phyloP scores from a whole-genome alignment of 2,113 vertebrate species.

The Zapornia atra region DNA sequence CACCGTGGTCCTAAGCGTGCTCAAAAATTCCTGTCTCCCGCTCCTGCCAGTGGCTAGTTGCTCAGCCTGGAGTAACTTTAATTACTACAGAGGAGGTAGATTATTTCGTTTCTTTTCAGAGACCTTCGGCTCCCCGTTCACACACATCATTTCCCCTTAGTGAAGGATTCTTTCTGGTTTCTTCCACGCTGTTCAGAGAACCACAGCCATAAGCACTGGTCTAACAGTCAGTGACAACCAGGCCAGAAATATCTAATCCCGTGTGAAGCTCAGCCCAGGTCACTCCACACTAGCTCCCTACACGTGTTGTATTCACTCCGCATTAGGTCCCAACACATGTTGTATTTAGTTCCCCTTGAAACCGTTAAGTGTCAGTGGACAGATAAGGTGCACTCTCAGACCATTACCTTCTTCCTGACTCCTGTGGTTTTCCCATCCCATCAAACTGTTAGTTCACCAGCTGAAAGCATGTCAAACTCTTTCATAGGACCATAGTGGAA shows the following conservation, averaged over 20 bases:
- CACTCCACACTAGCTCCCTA: neutral
- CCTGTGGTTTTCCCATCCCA: constrained; percentile 14
- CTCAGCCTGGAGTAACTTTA: neutral
- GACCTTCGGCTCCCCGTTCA: neutral
- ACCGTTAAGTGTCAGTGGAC: neutral
- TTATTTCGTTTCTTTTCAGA: neutral
- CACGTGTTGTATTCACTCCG: neutral
- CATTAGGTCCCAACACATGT: neutral
- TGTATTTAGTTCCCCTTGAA: neutral
- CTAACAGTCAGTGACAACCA: neutral
- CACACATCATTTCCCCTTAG: neutral
- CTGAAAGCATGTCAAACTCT: neutral
- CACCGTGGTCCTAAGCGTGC: neutral
- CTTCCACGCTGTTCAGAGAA: neutral
- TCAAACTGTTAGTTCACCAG: neutral
- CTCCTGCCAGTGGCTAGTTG: neutral
- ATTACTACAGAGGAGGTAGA: no score
- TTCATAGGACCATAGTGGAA: neutral
- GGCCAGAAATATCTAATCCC: neutral
- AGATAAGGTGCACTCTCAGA: neutral
- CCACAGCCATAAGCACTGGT: neutral
- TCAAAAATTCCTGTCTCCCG: neutral
- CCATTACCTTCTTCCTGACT: neutral
- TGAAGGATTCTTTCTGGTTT: neutral
- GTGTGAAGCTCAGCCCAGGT: neutral